Evolutionary conservation across 2,888 invertebrate species (phyloP), one percentile per base, ranked within the genome.

Genomic region (Plagiodera versicolora): DNA sequence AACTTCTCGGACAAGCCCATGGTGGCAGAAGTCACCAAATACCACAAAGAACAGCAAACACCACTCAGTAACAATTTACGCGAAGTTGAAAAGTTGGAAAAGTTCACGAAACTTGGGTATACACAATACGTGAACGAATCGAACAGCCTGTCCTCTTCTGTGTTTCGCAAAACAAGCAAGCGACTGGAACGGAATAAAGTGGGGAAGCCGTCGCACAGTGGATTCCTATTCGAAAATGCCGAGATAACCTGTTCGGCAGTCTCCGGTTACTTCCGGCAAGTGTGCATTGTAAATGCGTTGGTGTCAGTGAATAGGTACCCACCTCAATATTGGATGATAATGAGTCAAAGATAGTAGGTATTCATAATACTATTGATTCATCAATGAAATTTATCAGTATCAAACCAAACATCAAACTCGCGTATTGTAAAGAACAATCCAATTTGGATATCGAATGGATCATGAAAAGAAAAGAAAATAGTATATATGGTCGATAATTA

Each of bases 51-150:
- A 51, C 56, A 58, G 48, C 65, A 57, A 66, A 51, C 51, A 56
- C 48, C 66, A 65, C 62, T 65, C 45, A 4, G 18, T 11, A 32
- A 59, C 54, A 35, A n/a, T 32, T 52, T 24, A 4, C 20, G 48
- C 14, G 14, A 32, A 44, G 51, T 51, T 50, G n/a, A 60, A 59
- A 67, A 69, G 55, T 67, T 69, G 50, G 16, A 55, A 66, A 69
- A 69, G 67, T 69, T 67, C 64, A 69, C 69, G 69, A 67, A 64
- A 67, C 56, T 50, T 35, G 17, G 24, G 24, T 24, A n/a, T n/a
- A 24, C 24, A 24, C 24, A 24, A 24, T 24, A 3, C 4, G 24
- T 24, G 24, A 24, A 24, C 24, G 24, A 39, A 3, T 14, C 39
- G 39, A 39, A 14, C 39, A 4, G 14, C 39, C 39, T 39, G 32